Percentiles rank a stretch among this genome's conserved stretches.
phyloP scores from a whole-genome alignment of 2,797 vertebrate species.

The Salmo trutta region DNA sequence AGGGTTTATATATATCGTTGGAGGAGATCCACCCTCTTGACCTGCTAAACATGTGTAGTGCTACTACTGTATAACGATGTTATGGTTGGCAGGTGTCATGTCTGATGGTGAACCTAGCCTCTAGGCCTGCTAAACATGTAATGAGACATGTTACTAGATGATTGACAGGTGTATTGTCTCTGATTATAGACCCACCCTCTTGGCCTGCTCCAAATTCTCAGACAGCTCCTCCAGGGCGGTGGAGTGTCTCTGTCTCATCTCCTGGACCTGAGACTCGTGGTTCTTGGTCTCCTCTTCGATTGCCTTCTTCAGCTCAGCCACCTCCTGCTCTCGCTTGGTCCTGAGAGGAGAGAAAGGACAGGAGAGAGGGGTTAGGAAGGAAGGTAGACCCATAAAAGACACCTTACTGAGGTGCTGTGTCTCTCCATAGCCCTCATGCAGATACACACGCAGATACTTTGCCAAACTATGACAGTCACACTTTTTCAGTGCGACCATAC shows the following conservation, averaged over 20 bases:
- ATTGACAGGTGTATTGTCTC: not conserved
- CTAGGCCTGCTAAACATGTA: too few species aligned
- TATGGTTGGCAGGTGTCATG: too few species aligned
- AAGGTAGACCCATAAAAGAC: not conserved
- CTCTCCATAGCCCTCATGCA: not conserved
- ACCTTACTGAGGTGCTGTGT: not conserved
- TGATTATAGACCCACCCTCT: constrained; percentile 77
- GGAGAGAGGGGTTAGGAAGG: not conserved
- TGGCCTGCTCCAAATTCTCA: constrained; percentile 95
- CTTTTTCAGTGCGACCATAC: too few species aligned
- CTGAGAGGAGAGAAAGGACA: constrained; percentile 57
- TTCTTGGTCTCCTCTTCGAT: constrained; percentile 95
- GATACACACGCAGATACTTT: too few species aligned
- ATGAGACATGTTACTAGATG: not conserved
- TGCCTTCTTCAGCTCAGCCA: constrained; percentile 94
- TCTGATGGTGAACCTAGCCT: too few species aligned
- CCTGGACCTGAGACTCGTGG: constrained; percentile 94
- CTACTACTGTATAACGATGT: too few species aligned
- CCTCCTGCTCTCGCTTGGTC: constrained; percentile 94
- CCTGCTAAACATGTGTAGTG: too few species aligned
- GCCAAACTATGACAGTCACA: too few species aligned
- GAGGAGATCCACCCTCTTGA: too few species aligned
- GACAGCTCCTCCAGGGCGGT: constrained; percentile 90
- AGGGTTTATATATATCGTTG: too few species aligned
- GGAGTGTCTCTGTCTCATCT: constrained; percentile 90